Evolutionary conservation across 2,888 invertebrate species (phyloP), one percentile per base, ranked within the genome.

Genomic region (Pseudococcus longispinus): DNA sequence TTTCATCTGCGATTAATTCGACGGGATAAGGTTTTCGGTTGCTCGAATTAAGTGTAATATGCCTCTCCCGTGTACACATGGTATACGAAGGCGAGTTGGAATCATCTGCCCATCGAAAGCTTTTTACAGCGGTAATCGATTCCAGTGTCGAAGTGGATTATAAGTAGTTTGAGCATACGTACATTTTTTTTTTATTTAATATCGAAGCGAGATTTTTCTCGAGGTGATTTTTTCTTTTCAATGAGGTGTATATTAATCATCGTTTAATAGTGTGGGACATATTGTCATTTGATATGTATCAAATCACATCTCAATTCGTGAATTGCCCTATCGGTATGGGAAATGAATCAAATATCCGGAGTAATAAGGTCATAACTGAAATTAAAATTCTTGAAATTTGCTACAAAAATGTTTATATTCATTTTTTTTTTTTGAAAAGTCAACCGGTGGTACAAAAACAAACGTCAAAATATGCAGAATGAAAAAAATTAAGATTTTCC

Each of bases 1-100:
- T 77, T 37, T 77, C 70, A 70, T 29, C 70, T 70, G 70, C 70
- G 70, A 70, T 70, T 70, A 70, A 70, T 70, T 70, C 70, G 70
- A 70, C 37, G 77, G 60, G 2, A 42, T 77, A 77, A 37, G 32
- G 77, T 77, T 77, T 37, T 77, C 37, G 20, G 37, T 70, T 65
- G 15, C 60, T 23, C 9, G 18, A 70, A 60, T 60, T 60, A 23
- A 51, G 5, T 74, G 74, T n/a, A n/a, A n/a, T n/a, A n/a, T n/a
- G n/a, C 74, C 60, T 51, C 60, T 20, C 9, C 60, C 20, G 6
- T 32, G 8, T 70, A 29, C 29, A 9, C 20, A 20, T n/a, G n/a
- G n/a, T n/a, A 65, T 65, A 8, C 60, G 23, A 29, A 70, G 20
- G 6, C 20, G 70, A 70, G 26, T n/a, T 55, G 11, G 70, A 37